Evolutionary conservation across 2,113 vertebrate species (phyloP).

Genomic region (Erythrocercus mccallii): DNA sequence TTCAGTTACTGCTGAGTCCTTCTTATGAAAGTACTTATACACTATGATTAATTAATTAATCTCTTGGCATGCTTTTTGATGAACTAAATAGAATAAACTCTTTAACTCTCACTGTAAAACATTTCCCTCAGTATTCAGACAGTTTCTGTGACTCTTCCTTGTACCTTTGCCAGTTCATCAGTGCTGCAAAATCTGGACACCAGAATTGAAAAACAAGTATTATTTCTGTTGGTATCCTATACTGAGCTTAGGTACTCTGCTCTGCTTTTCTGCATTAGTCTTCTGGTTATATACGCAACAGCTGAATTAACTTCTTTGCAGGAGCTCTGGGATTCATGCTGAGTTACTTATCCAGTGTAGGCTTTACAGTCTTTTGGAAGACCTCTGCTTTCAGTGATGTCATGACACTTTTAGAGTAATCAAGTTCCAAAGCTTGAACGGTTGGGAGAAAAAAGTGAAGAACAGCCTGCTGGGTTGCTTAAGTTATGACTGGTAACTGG

Average conservation of each 20-base stretch:
- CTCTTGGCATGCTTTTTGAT: neutral
- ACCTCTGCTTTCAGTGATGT: neutral
- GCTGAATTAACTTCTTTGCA: neutral
- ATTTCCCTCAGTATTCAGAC: neutral
- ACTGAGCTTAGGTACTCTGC: neutral
- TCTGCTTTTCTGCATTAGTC: neutral
- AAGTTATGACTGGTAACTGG: neutral
- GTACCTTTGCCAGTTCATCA: neutral
- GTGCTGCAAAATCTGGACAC: neutral
- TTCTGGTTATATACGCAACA: neutral
- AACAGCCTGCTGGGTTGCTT: neutral
- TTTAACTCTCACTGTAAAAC: neutral
- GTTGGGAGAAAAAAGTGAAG: neutral
- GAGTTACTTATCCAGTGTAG: neutral
- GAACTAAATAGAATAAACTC: neutral
- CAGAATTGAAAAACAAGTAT: neutral
- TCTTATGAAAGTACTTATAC: neutral
- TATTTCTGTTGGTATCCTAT: neutral
- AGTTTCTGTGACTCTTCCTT: neutral
- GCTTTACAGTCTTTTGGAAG: neutral
- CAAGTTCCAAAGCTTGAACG: neutral
- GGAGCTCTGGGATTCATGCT: neutral
- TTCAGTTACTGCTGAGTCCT: neutral
- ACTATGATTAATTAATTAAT: constrained; percentile 9
- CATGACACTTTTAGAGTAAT: neutral